These are phyloP conservation scores for Melitaea cinxia DNA, from an alignment of 1,140 invertebrate species.

Conservation along the genomic window DNA sequence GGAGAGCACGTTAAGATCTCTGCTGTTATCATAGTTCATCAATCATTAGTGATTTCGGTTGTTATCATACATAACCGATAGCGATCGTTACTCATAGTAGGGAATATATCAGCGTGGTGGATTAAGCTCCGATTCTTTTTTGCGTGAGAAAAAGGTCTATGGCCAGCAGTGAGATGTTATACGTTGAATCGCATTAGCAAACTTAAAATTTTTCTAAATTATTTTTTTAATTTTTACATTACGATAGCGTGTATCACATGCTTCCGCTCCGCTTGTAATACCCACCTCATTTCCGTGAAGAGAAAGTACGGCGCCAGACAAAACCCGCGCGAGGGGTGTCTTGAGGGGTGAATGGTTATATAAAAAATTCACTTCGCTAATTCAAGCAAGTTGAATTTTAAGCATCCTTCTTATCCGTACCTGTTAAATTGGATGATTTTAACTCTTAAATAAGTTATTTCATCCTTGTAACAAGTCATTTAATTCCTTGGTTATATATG, in stretches of 20 bases:
- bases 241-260: background rate
- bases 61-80: no score
- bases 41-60: no score
- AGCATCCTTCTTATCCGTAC: slow-evolving; percentile 12
- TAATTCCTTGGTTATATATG: background rate
- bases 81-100: no score
- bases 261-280: slow-evolving; percentile 4
- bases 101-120: no score
- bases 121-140: no score
- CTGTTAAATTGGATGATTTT: slow-evolving; percentile 9
- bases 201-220: background rate
- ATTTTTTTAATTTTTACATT: background rate
- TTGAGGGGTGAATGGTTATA: slow-evolving; percentile 21
- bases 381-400: slow-evolving; percentile 26
- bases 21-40: no score
- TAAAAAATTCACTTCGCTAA: slow-evolving; percentile 31
- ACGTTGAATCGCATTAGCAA: no score
- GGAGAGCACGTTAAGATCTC: no score
- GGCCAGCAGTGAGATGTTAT: no score
- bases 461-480: no score
- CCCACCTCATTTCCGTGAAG: slow-evolving; percentile 3
- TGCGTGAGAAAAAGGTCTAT: no score
- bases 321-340: background rate
- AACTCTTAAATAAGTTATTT: background rate
- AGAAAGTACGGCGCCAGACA: slow-evolving; percentile 20